Conservation (phyloP, 2,797 vertebrate genomes). For the Macropodus opercularis region DNA sequence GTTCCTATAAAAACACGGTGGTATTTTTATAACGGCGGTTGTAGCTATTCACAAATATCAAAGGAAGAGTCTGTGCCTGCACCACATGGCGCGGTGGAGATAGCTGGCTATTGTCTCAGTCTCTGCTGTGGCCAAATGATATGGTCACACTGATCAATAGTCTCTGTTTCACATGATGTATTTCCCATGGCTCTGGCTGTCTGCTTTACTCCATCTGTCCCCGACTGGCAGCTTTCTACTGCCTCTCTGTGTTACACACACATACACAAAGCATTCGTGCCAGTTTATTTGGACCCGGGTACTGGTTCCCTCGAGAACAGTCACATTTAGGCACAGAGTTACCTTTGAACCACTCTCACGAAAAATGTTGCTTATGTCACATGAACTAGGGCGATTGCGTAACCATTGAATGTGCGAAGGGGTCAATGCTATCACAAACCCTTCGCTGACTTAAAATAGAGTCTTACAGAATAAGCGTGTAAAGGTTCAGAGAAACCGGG, state of each 20-base stretch:
- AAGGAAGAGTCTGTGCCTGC: conserved; percentile 27
- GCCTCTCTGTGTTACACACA: conserved; percentile 1
- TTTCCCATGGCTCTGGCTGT: conserved; percentile 79
- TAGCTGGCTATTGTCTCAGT: conserved; percentile 63
- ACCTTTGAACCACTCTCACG: conserved; percentile 44
- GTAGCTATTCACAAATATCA: conserved; percentile 41
- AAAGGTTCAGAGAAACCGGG: conserved; percentile 12
- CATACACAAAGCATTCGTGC: conserved; percentile 23
- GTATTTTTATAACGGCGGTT: conserved; percentile 27
- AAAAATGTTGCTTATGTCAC: conserved; percentile 52
- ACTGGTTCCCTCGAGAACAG: conserved; percentile 36
- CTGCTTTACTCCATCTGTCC: conserved; percentile 71
- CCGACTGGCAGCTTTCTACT: conserved; percentile 51
- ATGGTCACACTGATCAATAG: conserved; percentile 75
- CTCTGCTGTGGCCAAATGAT: conserved; percentile 67
- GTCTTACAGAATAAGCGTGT: conserved; percentile 15
- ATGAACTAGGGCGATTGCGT: conserved; percentile 24
- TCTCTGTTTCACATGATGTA: conserved; percentile 78
- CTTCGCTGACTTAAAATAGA: conserved; percentile 7
- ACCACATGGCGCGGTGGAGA: conserved; percentile 46
- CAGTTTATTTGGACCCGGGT: conserved; percentile 38
- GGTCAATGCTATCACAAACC: neutral
- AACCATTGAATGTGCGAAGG: conserved; percentile 8
- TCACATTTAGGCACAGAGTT: conserved; percentile 44
- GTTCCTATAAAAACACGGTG: conserved; percentile 29